Percentiles rank a stretch among this genome's conserved stretches.
Conservation (phyloP, 2,113 vertebrate genomes). For the Gavia stellata region DNA sequence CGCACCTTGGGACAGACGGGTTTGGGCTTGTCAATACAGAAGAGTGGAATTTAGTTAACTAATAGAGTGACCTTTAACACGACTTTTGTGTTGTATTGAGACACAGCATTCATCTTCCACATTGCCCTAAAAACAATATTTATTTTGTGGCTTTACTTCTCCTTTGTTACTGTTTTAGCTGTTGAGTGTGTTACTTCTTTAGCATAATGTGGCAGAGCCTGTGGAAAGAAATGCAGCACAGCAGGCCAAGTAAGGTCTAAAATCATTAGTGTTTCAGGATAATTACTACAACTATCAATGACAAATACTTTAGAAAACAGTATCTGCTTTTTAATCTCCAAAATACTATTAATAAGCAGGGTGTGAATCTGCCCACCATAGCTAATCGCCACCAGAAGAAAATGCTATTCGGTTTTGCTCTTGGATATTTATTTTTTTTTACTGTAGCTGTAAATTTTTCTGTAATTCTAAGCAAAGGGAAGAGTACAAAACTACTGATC, state of each 20-base stretch:
- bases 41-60: background rate
- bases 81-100: background rate
- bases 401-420: background rate
- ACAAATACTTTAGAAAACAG: background rate
- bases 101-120: background rate
- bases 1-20: accelerated
- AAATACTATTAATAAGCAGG: background rate
- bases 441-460: background rate
- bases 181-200: background rate
- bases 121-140: background rate
- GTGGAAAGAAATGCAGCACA: background rate
- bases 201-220: background rate
- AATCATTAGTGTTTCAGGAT: background rate
- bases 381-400: background rate
- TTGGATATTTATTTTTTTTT: background rate
- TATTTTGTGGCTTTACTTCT: background rate
- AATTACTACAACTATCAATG: background rate
- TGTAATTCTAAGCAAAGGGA: background rate
- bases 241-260: background rate
- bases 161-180: background rate
- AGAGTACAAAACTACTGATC: background rate
- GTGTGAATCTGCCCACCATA: background rate
- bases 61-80: background rate
- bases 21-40: background rate
- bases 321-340: background rate